phyloP scores from a whole-genome alignment of 2,113 vertebrate genomes.

The Litocranius walleri region DNA sequence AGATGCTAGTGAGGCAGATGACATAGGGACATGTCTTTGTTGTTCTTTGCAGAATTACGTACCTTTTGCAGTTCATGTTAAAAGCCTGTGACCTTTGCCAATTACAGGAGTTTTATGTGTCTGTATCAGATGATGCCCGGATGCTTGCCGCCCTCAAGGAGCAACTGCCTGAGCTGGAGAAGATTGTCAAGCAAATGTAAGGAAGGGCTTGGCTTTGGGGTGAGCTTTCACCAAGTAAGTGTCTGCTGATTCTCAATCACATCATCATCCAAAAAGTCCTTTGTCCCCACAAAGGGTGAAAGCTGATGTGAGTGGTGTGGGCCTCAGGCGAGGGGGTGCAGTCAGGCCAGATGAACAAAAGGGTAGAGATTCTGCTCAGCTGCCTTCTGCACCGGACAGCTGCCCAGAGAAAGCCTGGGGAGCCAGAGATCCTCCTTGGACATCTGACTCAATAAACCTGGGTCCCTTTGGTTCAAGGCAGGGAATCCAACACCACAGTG shows the following conservation, averaged over 20 bases:
- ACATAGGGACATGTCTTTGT: constrained; percentile 2
- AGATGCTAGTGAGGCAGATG: constrained; percentile 33
- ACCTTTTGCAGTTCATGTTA: constrained; percentile 62
- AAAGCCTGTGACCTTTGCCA: constrained; percentile 74
- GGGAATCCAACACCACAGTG: not conserved
- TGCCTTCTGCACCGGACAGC: not conserved
- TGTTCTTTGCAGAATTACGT: constrained; percentile 47
- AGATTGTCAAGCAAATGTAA: constrained; percentile 92
- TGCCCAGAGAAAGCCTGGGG: not conserved
- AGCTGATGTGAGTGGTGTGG: not conserved
- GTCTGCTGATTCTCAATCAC: not conserved
- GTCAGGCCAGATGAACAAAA: not conserved
- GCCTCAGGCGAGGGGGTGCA: not conserved
- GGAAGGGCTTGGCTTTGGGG: constrained; percentile 64
- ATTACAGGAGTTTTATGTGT: constrained; percentile 92
- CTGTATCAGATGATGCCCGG: constrained; percentile 92
- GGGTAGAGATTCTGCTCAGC: not conserved
- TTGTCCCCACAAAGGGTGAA: not conserved
- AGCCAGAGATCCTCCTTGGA: not conserved
- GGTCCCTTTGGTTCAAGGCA: not conserved
- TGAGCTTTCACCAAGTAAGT: not conserved
- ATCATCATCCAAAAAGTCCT: not conserved
- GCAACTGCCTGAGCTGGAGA: constrained; percentile 91
- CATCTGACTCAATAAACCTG: not conserved
- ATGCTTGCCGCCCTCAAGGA: constrained; percentile 89